Evolutionary conservation across 1,140 invertebrate genomes (phyloP).

Genomic region (Bombus breviceps): DNA sequence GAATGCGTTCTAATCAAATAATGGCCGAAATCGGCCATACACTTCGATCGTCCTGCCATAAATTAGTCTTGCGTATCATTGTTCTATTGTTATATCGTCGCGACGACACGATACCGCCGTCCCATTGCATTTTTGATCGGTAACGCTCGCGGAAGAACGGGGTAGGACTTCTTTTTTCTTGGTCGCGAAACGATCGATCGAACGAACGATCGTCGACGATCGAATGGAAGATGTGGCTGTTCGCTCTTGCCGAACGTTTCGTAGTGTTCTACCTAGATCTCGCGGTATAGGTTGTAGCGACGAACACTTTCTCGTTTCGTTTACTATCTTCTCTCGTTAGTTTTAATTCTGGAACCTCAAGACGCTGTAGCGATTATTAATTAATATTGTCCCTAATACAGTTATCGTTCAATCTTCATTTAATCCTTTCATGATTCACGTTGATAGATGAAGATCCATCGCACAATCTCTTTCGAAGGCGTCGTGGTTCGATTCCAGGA

Average conservation of each 20-base stretch:
- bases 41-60: conserved; percentile 22
- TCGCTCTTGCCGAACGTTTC: conserved; percentile 36
- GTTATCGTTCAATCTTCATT: too few relatives aligned
- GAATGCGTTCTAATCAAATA: not conserved
- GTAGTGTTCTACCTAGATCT: conserved; percentile 54
- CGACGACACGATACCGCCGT: conserved; percentile 41
- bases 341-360: conserved; percentile 6
- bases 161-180: conserved; percentile 13
- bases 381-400: too few relatives aligned
- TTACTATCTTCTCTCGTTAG: not conserved
- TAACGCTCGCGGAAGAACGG: conserved; percentile 33
- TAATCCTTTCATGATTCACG: too few relatives aligned
- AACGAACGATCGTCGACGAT: not conserved
- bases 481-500: not conserved
- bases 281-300: conserved; percentile 53
- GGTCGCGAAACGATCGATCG: not conserved
- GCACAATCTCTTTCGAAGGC: not conserved
- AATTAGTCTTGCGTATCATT: conserved; percentile 14
- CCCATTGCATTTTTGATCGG: conserved; percentile 64
- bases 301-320: not conserved
- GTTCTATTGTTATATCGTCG: conserved; percentile 53
- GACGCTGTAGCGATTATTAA: not conserved
- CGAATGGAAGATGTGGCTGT: not conserved
- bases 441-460: not conserved
- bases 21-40: conserved; percentile 1